Evolutionary conservation across 1,140 invertebrate species (phyloP).

Genomic region (Leucophenga varia): DNA sequence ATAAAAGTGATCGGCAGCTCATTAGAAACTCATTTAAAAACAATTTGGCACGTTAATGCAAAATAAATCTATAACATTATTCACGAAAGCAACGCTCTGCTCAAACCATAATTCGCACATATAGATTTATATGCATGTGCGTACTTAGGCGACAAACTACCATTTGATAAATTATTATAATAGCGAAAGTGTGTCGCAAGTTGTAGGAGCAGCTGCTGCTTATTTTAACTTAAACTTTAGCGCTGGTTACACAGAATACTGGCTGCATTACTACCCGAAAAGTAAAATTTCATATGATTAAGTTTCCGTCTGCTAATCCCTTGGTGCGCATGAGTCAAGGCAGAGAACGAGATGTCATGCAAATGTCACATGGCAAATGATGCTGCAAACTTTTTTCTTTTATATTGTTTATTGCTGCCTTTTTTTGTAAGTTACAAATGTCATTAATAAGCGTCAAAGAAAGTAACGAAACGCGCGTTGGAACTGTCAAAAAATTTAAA

Average conservation of each 20-base stretch:
- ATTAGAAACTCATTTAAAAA: conserved; percentile 55
- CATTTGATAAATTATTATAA: too few relatives aligned
- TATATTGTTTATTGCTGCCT: neutral
- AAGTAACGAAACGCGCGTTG: too few relatives aligned
- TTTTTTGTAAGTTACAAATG: conserved; percentile 14
- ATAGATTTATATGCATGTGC: conserved; percentile 2
- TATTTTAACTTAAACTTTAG: too few relatives aligned
- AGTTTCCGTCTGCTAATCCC: too few relatives aligned
- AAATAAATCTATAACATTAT: conserved; percentile 54
- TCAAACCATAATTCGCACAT: conserved; percentile 12
- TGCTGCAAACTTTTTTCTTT: conserved; percentile 27
- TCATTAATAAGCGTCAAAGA: conserved; percentile 49
- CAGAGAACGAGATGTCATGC: conserved; percentile 31
- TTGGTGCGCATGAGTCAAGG: conserved; percentile 8
- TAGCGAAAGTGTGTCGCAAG: too few relatives aligned
- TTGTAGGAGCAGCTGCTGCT: too few relatives aligned
- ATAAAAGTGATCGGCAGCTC: conserved; percentile 52
- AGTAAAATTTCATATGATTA: too few relatives aligned
- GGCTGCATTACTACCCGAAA: too few relatives aligned
- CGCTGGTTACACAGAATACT: too few relatives aligned
- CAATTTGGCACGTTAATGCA: conserved; percentile 53
- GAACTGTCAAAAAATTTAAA: too few relatives aligned
- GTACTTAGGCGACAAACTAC: too few relatives aligned
- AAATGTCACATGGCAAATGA: conserved; percentile 43
- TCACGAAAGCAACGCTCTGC: conserved; percentile 26